A percentile compares a stretch with the other conserved stretches of the same genome.
Evolutionary conservation across 2,113 vertebrate species (phyloP).

Genomic region (Podiceps cristatus): DNA sequence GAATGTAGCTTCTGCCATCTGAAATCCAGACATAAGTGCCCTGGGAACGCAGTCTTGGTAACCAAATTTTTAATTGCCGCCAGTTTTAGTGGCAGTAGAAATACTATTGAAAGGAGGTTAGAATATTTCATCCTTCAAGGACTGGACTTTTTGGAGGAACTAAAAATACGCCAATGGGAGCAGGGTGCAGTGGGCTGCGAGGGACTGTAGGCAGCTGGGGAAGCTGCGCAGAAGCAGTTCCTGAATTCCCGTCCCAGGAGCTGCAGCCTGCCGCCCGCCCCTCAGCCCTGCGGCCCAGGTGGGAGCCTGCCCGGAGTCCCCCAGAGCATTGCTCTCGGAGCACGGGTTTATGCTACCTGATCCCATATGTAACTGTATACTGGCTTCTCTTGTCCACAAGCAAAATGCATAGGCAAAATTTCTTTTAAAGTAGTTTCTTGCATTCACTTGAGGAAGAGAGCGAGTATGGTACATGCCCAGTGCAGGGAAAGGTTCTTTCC

Average conservation of each 20-base stretch:
- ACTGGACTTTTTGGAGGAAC: neutral
- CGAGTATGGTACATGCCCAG: no score
- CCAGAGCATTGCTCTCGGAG: rapidly evolving
- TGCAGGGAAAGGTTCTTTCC: neutral
- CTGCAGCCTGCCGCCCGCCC: neutral
- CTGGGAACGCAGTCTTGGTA: neutral
- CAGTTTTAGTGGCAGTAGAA: neutral
- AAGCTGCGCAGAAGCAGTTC: neutral
- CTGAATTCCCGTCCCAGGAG: neutral
- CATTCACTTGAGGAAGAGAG: neutral
- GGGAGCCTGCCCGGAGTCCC: neutral
- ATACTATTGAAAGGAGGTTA: neutral
- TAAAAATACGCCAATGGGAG: neutral
- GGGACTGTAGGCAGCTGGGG: neutral
- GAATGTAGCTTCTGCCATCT: neutral
- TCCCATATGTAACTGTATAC: neutral
- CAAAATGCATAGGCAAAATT: neutral
- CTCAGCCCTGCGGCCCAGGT: rapidly evolving
- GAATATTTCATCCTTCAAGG: no score
- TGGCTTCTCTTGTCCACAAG: neutral
- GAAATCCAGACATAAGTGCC: neutral
- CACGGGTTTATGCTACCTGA: neutral
- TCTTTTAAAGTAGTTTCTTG: neutral
- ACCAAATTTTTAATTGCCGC: neutral
- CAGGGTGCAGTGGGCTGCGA: neutral